Base-by-base conservation (phyloP, 2,888 invertebrate species). In the Hyposoter dolosus region DNA sequence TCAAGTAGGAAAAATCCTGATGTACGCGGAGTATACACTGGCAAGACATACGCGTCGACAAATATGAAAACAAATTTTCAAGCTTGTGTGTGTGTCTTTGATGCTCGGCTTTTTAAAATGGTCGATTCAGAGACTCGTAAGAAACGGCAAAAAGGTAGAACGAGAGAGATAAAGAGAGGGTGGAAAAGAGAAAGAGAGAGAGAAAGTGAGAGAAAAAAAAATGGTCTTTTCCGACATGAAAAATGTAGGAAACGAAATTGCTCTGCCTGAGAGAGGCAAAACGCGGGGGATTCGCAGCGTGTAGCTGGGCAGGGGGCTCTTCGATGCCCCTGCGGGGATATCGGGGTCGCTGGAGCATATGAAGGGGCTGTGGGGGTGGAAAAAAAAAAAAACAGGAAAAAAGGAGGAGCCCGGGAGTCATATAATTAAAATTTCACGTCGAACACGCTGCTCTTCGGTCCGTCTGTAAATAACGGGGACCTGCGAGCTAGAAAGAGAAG, bases 371-470 rank as follows among this genome's bases (percentile, higher is more conserved):
- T 28, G 28, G 72, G 72, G 65, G 72, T 50, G 19, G 60, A 72
- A 19, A 77, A 32, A 32, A 7, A 40, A 40, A 72, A 56, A 68
- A 76, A 79, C 35, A 80, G 56, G 43, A 47, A 80, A 75, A 75
- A 65, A 71, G 69, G 60, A 78, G 23, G 69, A 77, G 40, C 76
- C 71, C 82, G 76, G 56, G 82, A 82, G 82, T 82, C 82, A 76
- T 71, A 80, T 80, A 84, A 84, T 84, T 84, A 84, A 84, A 80
- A 84, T 84, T 75, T 80, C 80, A 80, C 80, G 84, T 80, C 80
- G 75, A 84, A 84, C 80, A 80, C 75, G 75, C 60, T 76, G 53
- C 84, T 80, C 80, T 69, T 80, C 75, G 79, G 84, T 75, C 79
- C 80, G 75, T 71, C 80, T 76, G 84, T 76, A 68, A 85, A 85